Evolutionary conservation across 2,797 vertebrate genomes (phyloP).

Genomic region (Falco berigora): DNA sequence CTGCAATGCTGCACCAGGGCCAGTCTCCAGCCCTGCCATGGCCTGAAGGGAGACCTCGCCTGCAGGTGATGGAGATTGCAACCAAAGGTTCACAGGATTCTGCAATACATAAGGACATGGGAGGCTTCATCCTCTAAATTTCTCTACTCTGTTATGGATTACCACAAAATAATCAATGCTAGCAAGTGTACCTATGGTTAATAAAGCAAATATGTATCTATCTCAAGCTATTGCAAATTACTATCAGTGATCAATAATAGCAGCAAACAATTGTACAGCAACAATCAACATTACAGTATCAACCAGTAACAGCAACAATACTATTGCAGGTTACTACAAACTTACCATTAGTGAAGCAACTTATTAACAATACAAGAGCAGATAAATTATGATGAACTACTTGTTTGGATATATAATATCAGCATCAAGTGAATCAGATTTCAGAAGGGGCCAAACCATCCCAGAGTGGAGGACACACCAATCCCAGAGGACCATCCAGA

Average conservation of each 20-base stretch:
- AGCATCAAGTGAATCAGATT: not conserved
- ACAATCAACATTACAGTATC: not conserved
- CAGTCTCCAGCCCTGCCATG: no score
- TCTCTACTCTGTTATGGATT: not conserved
- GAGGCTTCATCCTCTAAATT: not conserved
- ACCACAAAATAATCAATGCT: not conserved
- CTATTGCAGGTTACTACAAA: not conserved
- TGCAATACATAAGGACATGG: fast-evolving
- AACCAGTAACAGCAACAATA: not conserved
- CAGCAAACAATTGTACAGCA: not conserved
- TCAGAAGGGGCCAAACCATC: not conserved
- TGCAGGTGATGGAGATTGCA: fast-evolving
- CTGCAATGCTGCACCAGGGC: no score
- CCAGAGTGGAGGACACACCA: fast-evolving
- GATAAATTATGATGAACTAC: not conserved
- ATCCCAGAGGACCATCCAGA: not conserved
- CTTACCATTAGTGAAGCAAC: not conserved
- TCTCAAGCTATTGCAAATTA: not conserved
- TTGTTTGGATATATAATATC: not conserved
- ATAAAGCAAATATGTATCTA: not conserved
- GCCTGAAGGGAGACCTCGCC: no score
- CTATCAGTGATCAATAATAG: no score
- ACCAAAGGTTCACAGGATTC: fast-evolving
- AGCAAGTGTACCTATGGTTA: no score
- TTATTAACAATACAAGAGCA: no score